Evolutionary conservation across 1,140 invertebrate genomes (phyloP).

Genomic region (Phocides pigmalion): DNA sequence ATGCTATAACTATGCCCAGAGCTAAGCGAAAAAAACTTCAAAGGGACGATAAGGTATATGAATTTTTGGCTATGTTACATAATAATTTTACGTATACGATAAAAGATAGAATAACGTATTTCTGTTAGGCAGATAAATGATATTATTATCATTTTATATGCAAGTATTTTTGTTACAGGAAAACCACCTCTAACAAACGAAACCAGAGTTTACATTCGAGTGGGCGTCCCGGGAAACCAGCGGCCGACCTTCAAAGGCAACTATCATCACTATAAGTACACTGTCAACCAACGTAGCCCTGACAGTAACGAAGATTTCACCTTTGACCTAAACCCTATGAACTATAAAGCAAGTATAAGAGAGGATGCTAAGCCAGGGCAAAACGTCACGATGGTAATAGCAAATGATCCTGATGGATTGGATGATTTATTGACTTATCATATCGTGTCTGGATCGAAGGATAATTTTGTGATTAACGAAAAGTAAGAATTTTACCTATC

Average conservation of each 20-base stretch:
- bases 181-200: slow-evolving; percentile 87
- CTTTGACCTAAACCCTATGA: slow-evolving; percentile 84
- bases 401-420: slow-evolving; percentile 90
- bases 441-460: slow-evolving; percentile 89
- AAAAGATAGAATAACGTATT: no score
- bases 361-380: slow-evolving; percentile 89
- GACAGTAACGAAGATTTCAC: slow-evolving; percentile 72
- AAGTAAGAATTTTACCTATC: no score
- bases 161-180: slow-evolving; percentile 53
- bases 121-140: no score
- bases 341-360: slow-evolving; percentile 87
- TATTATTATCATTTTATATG: no score
- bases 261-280: slow-evolving; percentile 84
- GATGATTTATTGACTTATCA: slow-evolving; percentile 89
- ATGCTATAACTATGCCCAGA: no score
- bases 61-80: no score
- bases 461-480: slow-evolving; percentile 91
- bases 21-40: no score
- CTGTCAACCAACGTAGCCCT: slow-evolving; percentile 50
- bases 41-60: no score
- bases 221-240: slow-evolving; percentile 91
- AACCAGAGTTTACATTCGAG: slow-evolving; percentile 86
- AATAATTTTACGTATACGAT: no score
- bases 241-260: slow-evolving; percentile 90
- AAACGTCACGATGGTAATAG: slow-evolving; percentile 88